Percentiles rank a stretch among this genome's conserved stretches.
Conservation (phyloP, 2,113 vertebrate genomes). For the Paracanthobrama guichenoti region DNA sequence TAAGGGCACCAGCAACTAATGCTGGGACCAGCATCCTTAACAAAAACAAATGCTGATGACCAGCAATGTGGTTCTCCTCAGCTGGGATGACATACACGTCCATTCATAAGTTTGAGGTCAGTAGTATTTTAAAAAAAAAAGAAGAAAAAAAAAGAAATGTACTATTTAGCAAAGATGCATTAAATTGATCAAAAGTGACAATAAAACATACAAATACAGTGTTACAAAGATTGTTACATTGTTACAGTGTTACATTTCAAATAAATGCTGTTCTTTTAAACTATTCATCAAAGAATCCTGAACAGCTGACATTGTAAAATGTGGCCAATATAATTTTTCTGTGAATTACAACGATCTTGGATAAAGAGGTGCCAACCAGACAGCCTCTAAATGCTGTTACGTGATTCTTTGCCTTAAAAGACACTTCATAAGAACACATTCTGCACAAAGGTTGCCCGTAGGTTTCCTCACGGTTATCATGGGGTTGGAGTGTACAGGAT, state of each 20-base stretch:
- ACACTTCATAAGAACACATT: not conserved
- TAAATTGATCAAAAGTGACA: not conserved
- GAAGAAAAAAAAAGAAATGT: too few relatives aligned
- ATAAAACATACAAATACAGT: not conserved
- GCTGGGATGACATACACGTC: not conserved
- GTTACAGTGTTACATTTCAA: too few relatives aligned
- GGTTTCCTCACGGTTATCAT: slow-evolving; percentile 22
- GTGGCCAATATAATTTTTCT: not conserved
- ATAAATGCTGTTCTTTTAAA: not conserved
- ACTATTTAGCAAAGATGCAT: not conserved
- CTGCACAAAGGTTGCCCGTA: slow-evolving; percentile 5
- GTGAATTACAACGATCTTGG: not conserved
- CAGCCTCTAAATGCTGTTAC: slow-evolving; percentile 1
- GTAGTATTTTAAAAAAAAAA: not conserved
- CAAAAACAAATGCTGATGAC: not conserved
- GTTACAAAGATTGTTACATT: too few relatives aligned
- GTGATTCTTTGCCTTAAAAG: not conserved
- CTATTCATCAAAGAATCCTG: not conserved
- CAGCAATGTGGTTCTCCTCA: not conserved
- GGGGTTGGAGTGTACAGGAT: slow-evolving; percentile 23
- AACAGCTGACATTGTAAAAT: not conserved
- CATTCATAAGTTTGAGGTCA: not conserved
- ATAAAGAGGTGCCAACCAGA: not conserved
- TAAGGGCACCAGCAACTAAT: not conserved
- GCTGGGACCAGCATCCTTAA: not conserved